phyloP scores from a whole-genome alignment of 2,797 vertebrate genomes.

The Leptatherina wallacei region DNA sequence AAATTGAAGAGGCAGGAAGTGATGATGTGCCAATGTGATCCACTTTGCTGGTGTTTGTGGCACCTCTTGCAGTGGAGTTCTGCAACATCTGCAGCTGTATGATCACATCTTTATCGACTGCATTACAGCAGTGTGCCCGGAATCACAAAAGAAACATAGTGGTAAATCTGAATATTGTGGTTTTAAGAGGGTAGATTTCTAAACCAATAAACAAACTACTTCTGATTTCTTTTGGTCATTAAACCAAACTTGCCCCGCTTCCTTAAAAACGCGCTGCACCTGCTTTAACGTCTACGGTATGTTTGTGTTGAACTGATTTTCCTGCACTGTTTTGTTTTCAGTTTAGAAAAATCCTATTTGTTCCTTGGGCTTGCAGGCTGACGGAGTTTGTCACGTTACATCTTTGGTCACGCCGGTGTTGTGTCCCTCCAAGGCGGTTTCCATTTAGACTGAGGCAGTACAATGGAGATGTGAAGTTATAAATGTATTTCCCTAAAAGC shows the following conservation, averaged over 20 bases:
- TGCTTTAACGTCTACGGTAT: neutral
- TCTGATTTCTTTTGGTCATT: neutral
- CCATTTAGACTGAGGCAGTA: conserved; percentile 30
- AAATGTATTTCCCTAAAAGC: conserved; percentile 48
- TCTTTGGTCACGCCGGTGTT: conserved; percentile 11
- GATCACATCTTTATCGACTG: no score
- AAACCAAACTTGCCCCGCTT: neutral
- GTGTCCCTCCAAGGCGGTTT: conserved; percentile 26
- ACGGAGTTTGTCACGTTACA: conserved; percentile 17
- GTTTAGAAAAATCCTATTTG: conserved; percentile 4
- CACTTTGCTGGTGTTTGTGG: neutral
- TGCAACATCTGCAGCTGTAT: no score
- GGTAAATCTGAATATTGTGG: neutral
- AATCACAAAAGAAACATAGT: no score
- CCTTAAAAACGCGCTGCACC: neutral
- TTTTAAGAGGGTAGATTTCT: neutral
- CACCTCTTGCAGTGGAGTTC: no score
- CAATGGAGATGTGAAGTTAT: conserved; percentile 38
- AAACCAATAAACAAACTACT: neutral
- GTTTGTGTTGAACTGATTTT: conserved; percentile 18
- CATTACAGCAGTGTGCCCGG: no score
- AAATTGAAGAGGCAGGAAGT: neutral
- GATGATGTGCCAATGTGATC: neutral
- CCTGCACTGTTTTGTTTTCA: conserved; percentile 4
- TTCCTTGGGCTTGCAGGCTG: conserved; percentile 1